Evolutionary conservation across 2,113 vertebrate species (phyloP).

Genomic region (Hydrochoerus hydrochaeris): DNA sequence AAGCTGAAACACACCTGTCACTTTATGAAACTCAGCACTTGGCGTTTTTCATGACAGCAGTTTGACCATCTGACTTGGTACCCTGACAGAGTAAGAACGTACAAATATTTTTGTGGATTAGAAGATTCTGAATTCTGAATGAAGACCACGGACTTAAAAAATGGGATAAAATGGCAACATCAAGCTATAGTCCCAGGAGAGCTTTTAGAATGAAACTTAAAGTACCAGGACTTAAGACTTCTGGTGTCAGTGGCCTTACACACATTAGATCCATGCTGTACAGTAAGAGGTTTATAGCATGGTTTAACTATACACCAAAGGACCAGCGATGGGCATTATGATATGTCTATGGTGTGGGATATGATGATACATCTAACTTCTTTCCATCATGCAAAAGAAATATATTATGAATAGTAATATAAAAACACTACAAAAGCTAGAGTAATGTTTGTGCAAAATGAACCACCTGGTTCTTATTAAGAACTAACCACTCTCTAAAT

Average conservation of each 20-base stretch:
- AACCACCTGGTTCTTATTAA: conserved; percentile 62
- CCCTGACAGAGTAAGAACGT: not conserved
- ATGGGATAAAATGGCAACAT: conserved; percentile 20
- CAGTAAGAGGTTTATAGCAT: not conserved
- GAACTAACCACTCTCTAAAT: conserved; percentile 53
- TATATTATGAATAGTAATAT: conserved; percentile 29
- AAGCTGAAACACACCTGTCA: not conserved
- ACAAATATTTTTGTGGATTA: not conserved
- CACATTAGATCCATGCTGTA: not conserved
- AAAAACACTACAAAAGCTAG: conserved; percentile 52
- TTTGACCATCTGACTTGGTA: not conserved
- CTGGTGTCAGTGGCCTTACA: not conserved
- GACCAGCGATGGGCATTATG: not conserved
- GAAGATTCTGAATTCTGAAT: not conserved
- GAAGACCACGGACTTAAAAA: not conserved
- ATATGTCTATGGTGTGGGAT: not conserved
- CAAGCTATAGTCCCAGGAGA: not conserved
- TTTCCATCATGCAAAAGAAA: conserved; percentile 55
- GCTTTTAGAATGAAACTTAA: not conserved
- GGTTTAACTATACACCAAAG: conserved; percentile 32
- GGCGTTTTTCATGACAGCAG: not conserved
- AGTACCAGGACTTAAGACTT: not conserved
- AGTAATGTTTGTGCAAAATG: not conserved
- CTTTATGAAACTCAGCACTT: not conserved
- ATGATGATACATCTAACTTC: conserved; percentile 34